Percentiles rank a stretch among this genome's conserved stretches.
Evolutionary conservation across 2,797 vertebrate species (phyloP).

Genomic region (Melanotaenia parkinsoni): DNA sequence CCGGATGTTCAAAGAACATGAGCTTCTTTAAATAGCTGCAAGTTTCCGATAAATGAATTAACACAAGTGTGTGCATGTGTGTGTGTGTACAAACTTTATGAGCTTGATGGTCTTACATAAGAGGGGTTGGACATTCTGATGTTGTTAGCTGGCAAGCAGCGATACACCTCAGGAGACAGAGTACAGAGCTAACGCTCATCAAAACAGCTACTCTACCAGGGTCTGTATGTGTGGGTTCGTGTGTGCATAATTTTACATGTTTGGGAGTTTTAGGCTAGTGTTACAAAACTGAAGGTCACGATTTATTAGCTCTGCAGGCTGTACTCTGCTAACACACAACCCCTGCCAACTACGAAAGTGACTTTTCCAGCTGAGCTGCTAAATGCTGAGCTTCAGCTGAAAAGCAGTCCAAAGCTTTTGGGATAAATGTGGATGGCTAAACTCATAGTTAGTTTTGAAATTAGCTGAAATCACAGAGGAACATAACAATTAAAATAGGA

Average conservation of each 20-base stretch:
- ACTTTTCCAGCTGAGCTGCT: conserved; percentile 7
- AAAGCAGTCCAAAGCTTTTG: neutral
- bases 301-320: conserved; percentile 2
- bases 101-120: conserved; percentile 14
- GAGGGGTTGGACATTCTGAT: neutral
- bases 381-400: conserved; percentile 1
- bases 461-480: neutral
- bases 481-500: neutral
- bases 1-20: neutral
- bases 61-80: neutral
- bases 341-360: neutral
- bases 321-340: conserved; percentile 3
- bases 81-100: neutral
- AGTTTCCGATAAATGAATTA: conserved; percentile 5
- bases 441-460: conserved; percentile 8
- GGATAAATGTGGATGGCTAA: neutral
- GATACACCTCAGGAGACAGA: neutral
- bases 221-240: too few relatives aligned
- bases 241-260: conserved; percentile 13
- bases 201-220: neutral
- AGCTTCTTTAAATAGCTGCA: neutral
- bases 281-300: conserved; percentile 16
- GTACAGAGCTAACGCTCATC: conserved; percentile 1
- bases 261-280: conserved; percentile 8
- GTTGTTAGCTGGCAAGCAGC: conserved; percentile 4